Base-by-base conservation (phyloP, 2,113 vertebrate genomes). In the Rhagologus leucostigma region DNA sequence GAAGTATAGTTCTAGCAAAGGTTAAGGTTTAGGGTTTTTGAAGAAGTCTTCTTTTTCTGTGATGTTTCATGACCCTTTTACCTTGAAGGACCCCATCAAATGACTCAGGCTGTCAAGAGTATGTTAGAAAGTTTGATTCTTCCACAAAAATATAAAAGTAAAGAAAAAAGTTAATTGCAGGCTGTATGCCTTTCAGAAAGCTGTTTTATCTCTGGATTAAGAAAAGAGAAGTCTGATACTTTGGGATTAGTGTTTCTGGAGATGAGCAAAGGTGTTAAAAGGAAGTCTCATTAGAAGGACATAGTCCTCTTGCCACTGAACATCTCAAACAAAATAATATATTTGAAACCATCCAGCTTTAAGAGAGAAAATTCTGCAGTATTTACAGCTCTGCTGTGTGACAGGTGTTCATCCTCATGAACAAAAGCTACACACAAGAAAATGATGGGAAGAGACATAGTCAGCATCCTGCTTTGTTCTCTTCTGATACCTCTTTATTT, bases 61-160 rank as follows among this genome's bases (percentile, higher is more conserved):
- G 82, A 91, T 74, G 67, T 65, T 95, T 85, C 78, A 21, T 56
- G 75, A 86, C 50, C 55, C 52, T 93, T 94, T 93, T 95, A 67
- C 82, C 62, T 82, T 86, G 70, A 85, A 88, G 68, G 42, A 76
- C 70, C 42, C 81, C 78, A 67, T 95, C 84, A 95, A 96, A 95
- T 83, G 59, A 90, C 76, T 97, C 71, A 84, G 87, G 83, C 39
- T 92, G 82, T 41, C 55, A 68, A 42, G 39, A 55, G 12, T 60
- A 35, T 4, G n/a, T 88, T 64, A 68, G 37, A 88, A 95, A 94
- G 63, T 93, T 86, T 86, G 85, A 87, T 83, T 88, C 67, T 78
- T 77, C 24, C 27, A 37, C 42, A 63, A 53, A 93, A 73, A 63
- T 32, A 70, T 11, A 44, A 30, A 76, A 87, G 21, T 32, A 74